These are phyloP conservation scores for Neuroterus valhalla DNA, from an alignment of 1,140 invertebrate species.

Conservation along the genomic window DNA sequence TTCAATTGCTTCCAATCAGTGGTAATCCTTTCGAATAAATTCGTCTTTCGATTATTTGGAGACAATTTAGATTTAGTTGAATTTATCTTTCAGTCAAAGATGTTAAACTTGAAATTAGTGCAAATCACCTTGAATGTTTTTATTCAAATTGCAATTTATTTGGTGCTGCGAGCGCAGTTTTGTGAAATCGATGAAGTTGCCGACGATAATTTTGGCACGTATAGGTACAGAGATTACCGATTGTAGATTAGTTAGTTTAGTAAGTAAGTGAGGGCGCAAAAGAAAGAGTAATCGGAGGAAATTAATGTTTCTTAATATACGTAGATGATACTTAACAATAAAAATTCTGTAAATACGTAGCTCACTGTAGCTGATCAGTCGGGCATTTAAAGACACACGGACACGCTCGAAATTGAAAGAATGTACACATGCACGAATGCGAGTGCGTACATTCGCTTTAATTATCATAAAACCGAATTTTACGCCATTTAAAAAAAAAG, in stretches of 20 bases:
- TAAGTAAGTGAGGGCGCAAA: slow-evolving; percentile 16
- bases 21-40: no score
- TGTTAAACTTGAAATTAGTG: no score
- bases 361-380: slow-evolving; percentile 65
- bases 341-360: slow-evolving; percentile 61
- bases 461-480: slow-evolving; percentile 31
- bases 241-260: neutral
- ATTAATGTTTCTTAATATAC: slow-evolving; percentile 64
- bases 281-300: slow-evolving; percentile 38
- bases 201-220: neutral
- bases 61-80: no score
- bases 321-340: slow-evolving; percentile 52
- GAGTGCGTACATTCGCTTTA: slow-evolving; percentile 25
- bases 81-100: no score
- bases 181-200: neutral
- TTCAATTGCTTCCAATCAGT: no score
- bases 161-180: neutral
- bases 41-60: no score
- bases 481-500: slow-evolving; percentile 36
- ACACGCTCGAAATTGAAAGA: slow-evolving; percentile 27
- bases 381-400: slow-evolving; percentile 56
- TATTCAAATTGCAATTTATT: neutral
- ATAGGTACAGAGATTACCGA: neutral
- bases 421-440: slow-evolving; percentile 31
- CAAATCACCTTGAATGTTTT: neutral